Percentiles rank a stretch among this genome's conserved stretches.
phyloP scores from a whole-genome alignment of 2,797 vertebrate genomes.

The Myotis findleyi region DNA sequence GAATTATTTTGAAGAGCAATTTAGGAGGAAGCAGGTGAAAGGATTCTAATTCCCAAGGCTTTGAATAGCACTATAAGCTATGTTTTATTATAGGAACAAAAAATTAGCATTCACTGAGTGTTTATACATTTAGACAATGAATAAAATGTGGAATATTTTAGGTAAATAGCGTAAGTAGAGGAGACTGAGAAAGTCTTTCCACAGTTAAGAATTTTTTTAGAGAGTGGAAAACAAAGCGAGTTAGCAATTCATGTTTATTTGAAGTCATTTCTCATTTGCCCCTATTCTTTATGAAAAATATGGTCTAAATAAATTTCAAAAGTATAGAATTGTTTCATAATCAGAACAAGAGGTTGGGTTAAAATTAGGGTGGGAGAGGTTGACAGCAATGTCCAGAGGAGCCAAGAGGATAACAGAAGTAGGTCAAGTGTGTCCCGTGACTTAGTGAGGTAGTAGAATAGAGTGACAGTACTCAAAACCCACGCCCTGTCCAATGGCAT shows the following conservation, averaged over 20 bases:
- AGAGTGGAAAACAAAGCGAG: slow-evolving; percentile 1
- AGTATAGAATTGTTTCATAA: slow-evolving; percentile 32
- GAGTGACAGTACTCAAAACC: neutral
- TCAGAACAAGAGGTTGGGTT: neutral
- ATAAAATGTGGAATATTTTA: slow-evolving; percentile 66
- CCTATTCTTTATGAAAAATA: slow-evolving; percentile 39
- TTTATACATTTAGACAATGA: slow-evolving; percentile 81
- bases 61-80: slow-evolving; percentile 73
- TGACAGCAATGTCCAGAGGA: neutral
- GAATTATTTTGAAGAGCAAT: slow-evolving; percentile 83
- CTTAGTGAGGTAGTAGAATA: neutral
- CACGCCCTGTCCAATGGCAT: neutral
- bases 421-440: neutral
- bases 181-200: slow-evolving; percentile 27
- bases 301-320: slow-evolving; percentile 21
- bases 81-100: slow-evolving; percentile 77
- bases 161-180: neutral
- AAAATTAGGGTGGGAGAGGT: neutral
- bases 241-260: slow-evolving; percentile 12
- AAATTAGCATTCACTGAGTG: slow-evolving; percentile 78
- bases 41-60: slow-evolving; percentile 76
- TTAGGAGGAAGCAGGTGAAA: slow-evolving; percentile 72
- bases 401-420: neutral
- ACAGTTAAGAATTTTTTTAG: slow-evolving; percentile 59
- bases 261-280: slow-evolving; percentile 24